These are phyloP conservation scores for Haliclona indistincta DNA, from an alignment of 37 sponge, comb jelly and placozoan genomes.

Conservation along the genomic window DNA sequence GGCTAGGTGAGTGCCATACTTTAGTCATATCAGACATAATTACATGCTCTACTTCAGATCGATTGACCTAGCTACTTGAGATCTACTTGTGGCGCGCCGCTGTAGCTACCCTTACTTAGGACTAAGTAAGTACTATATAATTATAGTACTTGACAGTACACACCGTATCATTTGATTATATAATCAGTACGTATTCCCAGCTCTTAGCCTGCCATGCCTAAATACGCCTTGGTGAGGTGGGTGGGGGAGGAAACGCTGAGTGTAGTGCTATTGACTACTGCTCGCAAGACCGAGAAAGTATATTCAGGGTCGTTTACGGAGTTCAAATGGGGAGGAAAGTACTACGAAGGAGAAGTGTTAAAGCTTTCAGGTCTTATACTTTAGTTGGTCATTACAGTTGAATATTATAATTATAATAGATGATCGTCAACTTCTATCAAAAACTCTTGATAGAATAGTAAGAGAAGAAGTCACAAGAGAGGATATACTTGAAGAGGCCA, in stretches of 20 bases:
- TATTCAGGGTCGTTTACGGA: slow-evolving; percentile 22
- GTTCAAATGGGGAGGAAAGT: slow-evolving; percentile 22
- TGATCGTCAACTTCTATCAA: slow-evolving; percentile 3
- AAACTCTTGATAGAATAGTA: not conserved
- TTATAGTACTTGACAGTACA: slow-evolving; percentile 10
- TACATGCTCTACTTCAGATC: too few relatives aligned
- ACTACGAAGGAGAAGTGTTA: slow-evolving; percentile 36
- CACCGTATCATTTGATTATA: too few relatives aligned
- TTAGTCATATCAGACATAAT: too few relatives aligned
- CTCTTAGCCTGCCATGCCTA: too few relatives aligned
- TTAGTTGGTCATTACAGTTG: too few relatives aligned
- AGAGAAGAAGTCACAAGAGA: not conserved
- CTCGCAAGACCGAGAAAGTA: not conserved
- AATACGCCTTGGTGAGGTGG: slow-evolving; percentile 44
- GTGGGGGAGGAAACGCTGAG: slow-evolving; percentile 31
- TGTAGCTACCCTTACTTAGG: too few relatives aligned
- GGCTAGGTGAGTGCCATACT: too few relatives aligned
- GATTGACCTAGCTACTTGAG: too few relatives aligned
- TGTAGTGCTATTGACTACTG: slow-evolving; percentile 19
- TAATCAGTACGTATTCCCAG: too few relatives aligned
- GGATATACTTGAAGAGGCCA: not conserved
- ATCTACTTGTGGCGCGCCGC: too few relatives aligned
- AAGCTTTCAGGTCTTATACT: slow-evolving; percentile 35
- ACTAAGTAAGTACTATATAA: slow-evolving; percentile 30
- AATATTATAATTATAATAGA: too few relatives aligned